Percentiles rank a stretch among this genome's conserved stretches.
Evolutionary conservation across 2,113 vertebrate genomes (phyloP).

Genomic region (Muscicapa adusta): DNA sequence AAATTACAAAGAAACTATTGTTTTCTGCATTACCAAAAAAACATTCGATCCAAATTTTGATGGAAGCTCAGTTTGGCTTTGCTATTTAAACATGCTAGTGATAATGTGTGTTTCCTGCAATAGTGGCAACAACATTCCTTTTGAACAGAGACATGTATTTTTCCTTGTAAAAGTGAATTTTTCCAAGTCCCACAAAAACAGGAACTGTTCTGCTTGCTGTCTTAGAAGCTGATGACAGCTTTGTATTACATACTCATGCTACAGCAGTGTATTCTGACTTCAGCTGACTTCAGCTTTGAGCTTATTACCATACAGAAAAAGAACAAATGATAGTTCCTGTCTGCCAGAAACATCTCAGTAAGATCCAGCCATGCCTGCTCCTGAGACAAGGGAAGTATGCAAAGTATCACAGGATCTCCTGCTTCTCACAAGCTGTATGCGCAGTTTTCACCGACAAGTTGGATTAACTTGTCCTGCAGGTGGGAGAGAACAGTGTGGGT

Average conservation of each 20-base stretch:
- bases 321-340: background rate
- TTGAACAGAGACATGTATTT: background rate
- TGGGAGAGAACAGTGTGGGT: background rate
- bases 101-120: background rate
- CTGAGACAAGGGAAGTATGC: background rate
- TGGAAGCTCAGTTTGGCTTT: fast-evolving
- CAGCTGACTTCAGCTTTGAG: background rate
- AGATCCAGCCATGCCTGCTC: background rate
- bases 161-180: background rate
- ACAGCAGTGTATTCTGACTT: background rate
- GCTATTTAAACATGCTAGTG: background rate
- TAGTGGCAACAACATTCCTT: background rate
- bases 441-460: background rate
- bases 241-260: background rate
- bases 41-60: background rate
- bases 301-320: background rate
- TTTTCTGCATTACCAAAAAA: background rate
- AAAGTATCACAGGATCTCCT: background rate
- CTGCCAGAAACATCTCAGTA: background rate
- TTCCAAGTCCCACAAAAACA: background rate
- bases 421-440: background rate
- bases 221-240: background rate
- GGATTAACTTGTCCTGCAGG: background rate
- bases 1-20: background rate
- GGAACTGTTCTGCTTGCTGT: background rate